Conservation (phyloP, 2,888 invertebrate species). For the Litoditis marina region DNA sequence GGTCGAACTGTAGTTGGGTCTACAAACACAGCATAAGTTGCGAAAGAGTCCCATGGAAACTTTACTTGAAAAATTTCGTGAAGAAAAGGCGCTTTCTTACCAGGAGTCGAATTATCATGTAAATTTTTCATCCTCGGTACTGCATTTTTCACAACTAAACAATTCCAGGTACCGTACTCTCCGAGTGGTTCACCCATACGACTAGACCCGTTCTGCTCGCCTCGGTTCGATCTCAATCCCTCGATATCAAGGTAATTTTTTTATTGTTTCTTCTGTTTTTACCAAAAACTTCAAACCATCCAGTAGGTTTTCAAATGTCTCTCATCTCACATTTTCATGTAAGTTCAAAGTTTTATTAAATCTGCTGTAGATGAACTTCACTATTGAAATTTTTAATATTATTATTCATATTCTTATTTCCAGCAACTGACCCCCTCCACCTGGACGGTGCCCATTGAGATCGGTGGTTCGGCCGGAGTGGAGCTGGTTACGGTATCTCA, state of each 20-base stretch:
- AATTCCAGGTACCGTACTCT: slow-evolving; percentile 20
- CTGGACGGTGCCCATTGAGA: slow-evolving; percentile 36
- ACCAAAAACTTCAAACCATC: slow-evolving; percentile 33
- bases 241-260: slow-evolving; percentile 19
- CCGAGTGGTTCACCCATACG: slow-evolving; percentile 26
- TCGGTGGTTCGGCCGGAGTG: slow-evolving; percentile 28
- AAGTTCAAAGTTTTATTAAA: too few species aligned
- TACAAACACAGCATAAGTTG: too few species aligned
- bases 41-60: too few species aligned
- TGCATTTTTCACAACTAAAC: background rate
- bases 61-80: too few species aligned
- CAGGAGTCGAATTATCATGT: too few species aligned
- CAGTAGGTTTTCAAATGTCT: too few species aligned
- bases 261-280: background rate
- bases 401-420: slow-evolving; percentile 1
- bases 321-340: too few species aligned
- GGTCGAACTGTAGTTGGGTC: too few species aligned
- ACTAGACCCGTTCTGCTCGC: slow-evolving; percentile 29
- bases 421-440: slow-evolving; percentile 31
- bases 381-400: background rate
- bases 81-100: too few species aligned
- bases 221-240: slow-evolving; percentile 18
- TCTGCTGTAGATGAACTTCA: too few species aligned
- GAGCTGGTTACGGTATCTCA: slow-evolving; percentile 21
- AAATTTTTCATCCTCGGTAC: background rate